Percentiles rank a stretch among this genome's conserved stretches.
These are phyloP conservation scores for Hydropotes inermis DNA, from an alignment of 2,113 vertebrate genomes.

Conservation along the genomic window DNA sequence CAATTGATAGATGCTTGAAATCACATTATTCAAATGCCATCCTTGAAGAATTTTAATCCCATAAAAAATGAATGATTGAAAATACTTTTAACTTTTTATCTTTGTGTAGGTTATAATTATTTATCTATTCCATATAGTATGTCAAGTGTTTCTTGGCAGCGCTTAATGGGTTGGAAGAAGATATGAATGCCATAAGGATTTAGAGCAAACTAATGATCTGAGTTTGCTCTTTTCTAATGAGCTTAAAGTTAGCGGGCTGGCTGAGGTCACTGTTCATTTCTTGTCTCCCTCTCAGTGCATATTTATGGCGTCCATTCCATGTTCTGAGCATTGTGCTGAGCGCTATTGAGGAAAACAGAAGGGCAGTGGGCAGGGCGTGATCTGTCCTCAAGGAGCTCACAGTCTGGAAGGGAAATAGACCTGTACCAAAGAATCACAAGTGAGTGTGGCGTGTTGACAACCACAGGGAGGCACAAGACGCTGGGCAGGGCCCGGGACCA, in stretches of 20 bases:
- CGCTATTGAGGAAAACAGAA: background rate
- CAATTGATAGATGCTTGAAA: background rate
- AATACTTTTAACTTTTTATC: background rate
- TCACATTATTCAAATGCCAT: background rate
- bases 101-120: background rate
- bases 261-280: background rate
- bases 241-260: background rate
- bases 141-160: background rate
- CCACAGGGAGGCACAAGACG: background rate
- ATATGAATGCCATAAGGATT: background rate
- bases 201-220: background rate
- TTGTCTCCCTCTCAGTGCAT: background rate
- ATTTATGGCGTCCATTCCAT: background rate
- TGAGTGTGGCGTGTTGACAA: background rate
- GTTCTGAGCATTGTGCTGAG: background rate
- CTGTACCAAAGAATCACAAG: background rate
- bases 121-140: background rate
- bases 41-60: background rate
- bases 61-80: background rate
- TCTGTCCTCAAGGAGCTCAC: background rate
- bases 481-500: background rate
- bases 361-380: background rate
- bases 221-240: conserved; percentile 2
- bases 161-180: conserved; percentile 36
- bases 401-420: background rate